phyloP scores from a whole-genome alignment of 2,113 vertebrate species.

The Eublepharis macularius region DNA sequence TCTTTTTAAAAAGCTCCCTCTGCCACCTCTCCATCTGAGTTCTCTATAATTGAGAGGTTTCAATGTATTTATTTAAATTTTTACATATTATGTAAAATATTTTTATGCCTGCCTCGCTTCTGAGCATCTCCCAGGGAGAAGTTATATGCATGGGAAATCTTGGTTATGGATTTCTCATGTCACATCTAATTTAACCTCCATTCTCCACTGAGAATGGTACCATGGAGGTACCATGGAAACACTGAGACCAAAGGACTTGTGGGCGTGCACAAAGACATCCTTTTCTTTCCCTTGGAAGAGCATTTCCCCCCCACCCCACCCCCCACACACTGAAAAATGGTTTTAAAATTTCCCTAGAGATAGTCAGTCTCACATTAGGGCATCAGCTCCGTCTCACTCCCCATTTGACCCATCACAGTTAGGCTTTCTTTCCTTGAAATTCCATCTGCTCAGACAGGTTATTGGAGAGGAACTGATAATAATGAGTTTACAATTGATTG shows the following conservation, averaged over 20 bases:
- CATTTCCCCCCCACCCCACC: too few species aligned
- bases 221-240: not conserved
- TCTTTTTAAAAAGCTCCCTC: too few species aligned
- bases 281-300: not conserved
- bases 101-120: too few species aligned
- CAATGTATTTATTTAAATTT: too few species aligned
- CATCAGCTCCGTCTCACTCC: not conserved
- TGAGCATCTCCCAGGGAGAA: too few species aligned
- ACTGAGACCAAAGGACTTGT: not conserved
- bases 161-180: not conserved
- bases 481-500: fast-evolving
- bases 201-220: too few species aligned
- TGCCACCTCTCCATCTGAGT: too few species aligned
- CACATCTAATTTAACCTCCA: not conserved
- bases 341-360: not conserved
- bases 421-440: not conserved
- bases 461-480: not conserved
- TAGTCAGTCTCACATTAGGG: too few species aligned
- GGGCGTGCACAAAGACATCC: not conserved
- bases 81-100: too few species aligned
- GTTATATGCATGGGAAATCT: too few species aligned
- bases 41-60: too few species aligned
- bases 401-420: not conserved
- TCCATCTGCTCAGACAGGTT: not conserved
- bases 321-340: not conserved